Evolutionary conservation across 2,888 invertebrate species (phyloP).

Genomic region (Drosophila demipolita): DNA sequence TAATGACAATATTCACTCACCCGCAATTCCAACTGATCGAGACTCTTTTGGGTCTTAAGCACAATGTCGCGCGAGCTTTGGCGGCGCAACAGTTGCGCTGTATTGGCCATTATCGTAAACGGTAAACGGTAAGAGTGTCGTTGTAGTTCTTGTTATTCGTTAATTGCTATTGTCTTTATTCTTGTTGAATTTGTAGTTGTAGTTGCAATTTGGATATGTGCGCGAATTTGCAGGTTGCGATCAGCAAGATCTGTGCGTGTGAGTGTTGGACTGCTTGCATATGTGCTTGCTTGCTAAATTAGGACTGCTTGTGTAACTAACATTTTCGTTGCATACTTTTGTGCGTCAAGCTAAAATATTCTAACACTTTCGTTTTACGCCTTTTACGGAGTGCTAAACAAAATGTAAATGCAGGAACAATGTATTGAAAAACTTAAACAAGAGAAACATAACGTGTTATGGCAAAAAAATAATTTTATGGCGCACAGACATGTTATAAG

Average conservation of each 20-base stretch:
- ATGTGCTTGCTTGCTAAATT: conserved; percentile 22
- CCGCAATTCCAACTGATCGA: conserved; percentile 94
- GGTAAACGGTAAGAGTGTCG: conserved; percentile 34
- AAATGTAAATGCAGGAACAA: conserved; percentile 17
- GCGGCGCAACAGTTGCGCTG: conserved; percentile 94
- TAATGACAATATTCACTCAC: conserved; percentile 85
- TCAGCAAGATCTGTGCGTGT: conserved; percentile 28
- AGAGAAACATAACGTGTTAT: conserved; percentile 4
- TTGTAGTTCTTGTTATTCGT: conserved; percentile 5
- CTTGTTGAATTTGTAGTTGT: conserved; percentile 7
- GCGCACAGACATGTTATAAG: background rate
- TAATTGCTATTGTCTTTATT: conserved; percentile 14
- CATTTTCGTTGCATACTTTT: conserved; percentile 48
- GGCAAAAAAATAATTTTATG: conserved; percentile 14
- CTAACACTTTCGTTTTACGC: conserved; percentile 5
- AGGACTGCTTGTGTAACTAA: background rate
- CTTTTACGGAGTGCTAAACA: conserved; percentile 12
- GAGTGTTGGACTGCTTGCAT: conserved; percentile 30
- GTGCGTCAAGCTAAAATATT: conserved; percentile 35
- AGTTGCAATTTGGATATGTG: conserved; percentile 10
- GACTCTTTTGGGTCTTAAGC: conserved; percentile 88
- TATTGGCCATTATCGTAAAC: conserved; percentile 90
- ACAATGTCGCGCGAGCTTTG: conserved; percentile 94
- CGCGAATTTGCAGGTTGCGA: conserved; percentile 17
- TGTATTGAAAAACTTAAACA: conserved; percentile 8